Evolutionary conservation across 2,888 invertebrate genomes (phyloP).

Genomic region (Ariolimax columbianus): DNA sequence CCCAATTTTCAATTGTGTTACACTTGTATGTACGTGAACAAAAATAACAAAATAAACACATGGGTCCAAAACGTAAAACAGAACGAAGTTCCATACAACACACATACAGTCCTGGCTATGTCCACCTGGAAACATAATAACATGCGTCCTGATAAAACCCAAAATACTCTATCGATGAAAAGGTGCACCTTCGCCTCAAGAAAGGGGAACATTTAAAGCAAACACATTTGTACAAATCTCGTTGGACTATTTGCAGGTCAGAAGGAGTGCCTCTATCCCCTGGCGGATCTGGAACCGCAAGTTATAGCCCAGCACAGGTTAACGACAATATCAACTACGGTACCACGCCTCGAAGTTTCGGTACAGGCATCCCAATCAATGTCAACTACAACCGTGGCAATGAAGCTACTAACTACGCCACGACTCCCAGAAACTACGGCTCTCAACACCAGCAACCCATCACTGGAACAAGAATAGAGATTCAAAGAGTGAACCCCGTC

Average conservation of each 20-base stretch:
- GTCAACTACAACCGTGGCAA: constrained; percentile 45
- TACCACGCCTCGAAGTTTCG: constrained; percentile 42
- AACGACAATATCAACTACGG: constrained; percentile 45
- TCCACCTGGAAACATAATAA: too few relatives aligned
- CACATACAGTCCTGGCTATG: too few relatives aligned
- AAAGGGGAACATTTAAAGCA: too few relatives aligned
- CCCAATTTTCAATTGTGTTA: too few relatives aligned
- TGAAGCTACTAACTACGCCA: constrained; percentile 44
- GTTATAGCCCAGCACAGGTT: constrained; percentile 54
- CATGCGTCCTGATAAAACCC: too few relatives aligned
- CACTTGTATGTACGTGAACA: too few relatives aligned
- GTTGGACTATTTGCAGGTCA: constrained; percentile 46
- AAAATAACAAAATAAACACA: too few relatives aligned
- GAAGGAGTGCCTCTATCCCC: constrained; percentile 44
- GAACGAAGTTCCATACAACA: too few relatives aligned
- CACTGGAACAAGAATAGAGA: constrained; percentile 50
- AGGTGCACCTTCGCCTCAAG: too few relatives aligned
- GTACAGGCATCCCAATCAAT: constrained; percentile 58
- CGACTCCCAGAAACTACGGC: constrained; percentile 50
- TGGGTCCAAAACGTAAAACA: too few relatives aligned
- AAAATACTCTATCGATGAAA: too few relatives aligned
- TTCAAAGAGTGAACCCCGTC: constrained; percentile 48
- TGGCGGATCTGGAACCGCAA: constrained; percentile 48
- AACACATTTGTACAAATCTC: too few relatives aligned
- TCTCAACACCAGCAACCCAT: constrained; percentile 40